Evolutionary conservation across 1,140 invertebrate genomes (phyloP).

Genomic region (Pseudomyrmex concolor): DNA sequence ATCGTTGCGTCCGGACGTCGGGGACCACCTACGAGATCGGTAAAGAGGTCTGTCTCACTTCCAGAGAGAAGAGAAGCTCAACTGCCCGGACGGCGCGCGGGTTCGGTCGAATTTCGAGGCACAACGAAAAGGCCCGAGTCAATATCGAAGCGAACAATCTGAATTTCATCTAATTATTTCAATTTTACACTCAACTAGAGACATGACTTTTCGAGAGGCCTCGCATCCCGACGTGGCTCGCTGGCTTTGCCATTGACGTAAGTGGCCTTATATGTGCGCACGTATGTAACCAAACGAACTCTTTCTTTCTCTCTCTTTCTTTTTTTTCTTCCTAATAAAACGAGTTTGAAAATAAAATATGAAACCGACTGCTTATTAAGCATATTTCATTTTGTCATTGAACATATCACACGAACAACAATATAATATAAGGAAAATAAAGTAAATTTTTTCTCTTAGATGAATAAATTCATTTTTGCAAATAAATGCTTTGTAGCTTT

Average conservation of each 20-base stretch:
- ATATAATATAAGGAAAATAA: too few species aligned
- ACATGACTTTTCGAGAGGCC: background rate
- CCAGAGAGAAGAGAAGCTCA: constrained; percentile 64
- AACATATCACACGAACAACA: too few species aligned
- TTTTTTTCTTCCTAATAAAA: background rate
- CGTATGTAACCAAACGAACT: background rate
- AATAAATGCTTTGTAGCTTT: too few species aligned
- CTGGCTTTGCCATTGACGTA: background rate
- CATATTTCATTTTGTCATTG: background rate
- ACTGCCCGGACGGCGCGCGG: constrained; percentile 55
- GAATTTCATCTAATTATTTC: constrained; percentile 19
- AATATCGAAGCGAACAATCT: constrained; percentile 65
- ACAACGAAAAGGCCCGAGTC: constrained; percentile 63
- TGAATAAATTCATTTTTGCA: too few species aligned
- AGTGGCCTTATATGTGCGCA: background rate
- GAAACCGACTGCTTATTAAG: background rate
- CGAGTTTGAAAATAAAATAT: background rate
- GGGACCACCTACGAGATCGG: constrained; percentile 82
- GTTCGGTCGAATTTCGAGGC: constrained; percentile 65
- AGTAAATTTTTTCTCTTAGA: too few species aligned
- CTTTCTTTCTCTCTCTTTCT: too few species aligned
- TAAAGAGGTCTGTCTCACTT: constrained; percentile 73
- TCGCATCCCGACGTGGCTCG: background rate
- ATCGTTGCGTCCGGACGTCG: constrained; percentile 77
- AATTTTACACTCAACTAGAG: constrained; percentile 28